A percentile compares a stretch with the other conserved stretches of the same genome.
Conservation (phyloP, 2,888 invertebrate species). For the Smittia sp. region DNA sequence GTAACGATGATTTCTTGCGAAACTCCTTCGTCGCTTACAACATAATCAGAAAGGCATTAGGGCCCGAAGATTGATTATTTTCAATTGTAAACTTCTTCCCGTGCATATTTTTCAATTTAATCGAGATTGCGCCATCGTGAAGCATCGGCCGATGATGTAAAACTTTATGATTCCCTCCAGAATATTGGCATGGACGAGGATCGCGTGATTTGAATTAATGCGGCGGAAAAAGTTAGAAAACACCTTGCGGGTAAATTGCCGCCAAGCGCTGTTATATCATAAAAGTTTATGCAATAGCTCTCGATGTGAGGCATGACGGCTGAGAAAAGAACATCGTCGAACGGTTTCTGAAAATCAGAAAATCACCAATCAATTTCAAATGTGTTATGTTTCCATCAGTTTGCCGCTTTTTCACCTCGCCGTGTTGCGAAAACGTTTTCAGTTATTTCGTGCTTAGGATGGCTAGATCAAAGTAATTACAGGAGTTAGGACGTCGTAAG, state of each 20-base stretch:
- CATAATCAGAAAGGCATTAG: background rate
- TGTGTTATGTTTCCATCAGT: no score
- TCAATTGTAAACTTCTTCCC: background rate
- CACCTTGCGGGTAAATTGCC: constrained; percentile 36
- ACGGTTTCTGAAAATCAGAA: background rate
- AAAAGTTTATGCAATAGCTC: constrained; percentile 33
- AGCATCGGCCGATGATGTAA: no score
- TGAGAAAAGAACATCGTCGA: constrained; percentile 24
- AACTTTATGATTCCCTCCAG: background rate
- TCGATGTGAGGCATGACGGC: constrained; percentile 24
- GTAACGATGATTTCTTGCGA: constrained; percentile 22
- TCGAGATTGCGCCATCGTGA: no score
- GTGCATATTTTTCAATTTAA: no score
- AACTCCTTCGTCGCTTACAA: background rate
- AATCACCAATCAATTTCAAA: background rate
- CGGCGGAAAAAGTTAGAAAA: constrained; percentile 2
- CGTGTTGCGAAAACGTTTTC: no score
- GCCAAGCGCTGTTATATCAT: constrained; percentile 32
- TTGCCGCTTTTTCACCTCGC: no score
- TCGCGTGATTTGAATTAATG: background rate
- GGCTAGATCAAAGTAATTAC: no score
- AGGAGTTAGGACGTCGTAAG: no score
- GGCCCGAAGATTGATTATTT: constrained; percentile 8
- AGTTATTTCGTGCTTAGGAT: no score
- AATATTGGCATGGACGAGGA: background rate